Conservation (phyloP, 2,888 invertebrate species). For the Cheilosia scutellata region DNA sequence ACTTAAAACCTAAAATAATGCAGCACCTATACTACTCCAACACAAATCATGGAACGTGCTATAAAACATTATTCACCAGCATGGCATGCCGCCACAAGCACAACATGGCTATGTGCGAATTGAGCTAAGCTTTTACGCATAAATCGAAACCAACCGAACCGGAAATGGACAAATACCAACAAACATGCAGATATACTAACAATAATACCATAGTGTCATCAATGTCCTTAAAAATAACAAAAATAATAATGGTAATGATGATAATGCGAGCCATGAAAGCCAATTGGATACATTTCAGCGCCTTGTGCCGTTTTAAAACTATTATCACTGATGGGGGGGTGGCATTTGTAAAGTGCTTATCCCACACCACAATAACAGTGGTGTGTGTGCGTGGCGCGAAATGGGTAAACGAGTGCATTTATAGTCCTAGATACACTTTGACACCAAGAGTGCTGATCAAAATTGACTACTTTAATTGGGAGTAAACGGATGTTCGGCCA, state of each 20-base stretch:
- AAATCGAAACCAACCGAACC: constrained; percentile 39
- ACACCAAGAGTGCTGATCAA: constrained; percentile 48
- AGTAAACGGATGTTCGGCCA: constrained; percentile 64
- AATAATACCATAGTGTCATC: constrained; percentile 4
- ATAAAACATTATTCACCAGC: background rate
- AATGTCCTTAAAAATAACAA: background rate
- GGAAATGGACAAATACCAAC: constrained; percentile 44
- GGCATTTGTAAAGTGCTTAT: constrained; percentile 47
- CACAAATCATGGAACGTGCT: background rate
- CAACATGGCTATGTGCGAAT: background rate
- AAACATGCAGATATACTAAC: background rate
- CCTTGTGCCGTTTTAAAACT: constrained; percentile 1
- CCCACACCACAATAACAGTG: background rate
- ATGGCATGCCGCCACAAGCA: constrained; percentile 20
- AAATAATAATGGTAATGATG: constrained; percentile 46
- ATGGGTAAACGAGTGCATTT: background rate
- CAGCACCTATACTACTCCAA: background rate
- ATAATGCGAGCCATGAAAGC: constrained; percentile 40
- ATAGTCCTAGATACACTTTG: constrained; percentile 49
- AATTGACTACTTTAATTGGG: constrained; percentile 63
- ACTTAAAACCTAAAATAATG: constrained; percentile 7
- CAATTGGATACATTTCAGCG: constrained; percentile 43
- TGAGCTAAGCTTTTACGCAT: constrained; percentile 20
- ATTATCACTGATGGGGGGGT: background rate
- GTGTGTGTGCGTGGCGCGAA: background rate